Base-by-base conservation (phyloP, 1,140 invertebrate genomes). In the Streblospio benedicti region DNA sequence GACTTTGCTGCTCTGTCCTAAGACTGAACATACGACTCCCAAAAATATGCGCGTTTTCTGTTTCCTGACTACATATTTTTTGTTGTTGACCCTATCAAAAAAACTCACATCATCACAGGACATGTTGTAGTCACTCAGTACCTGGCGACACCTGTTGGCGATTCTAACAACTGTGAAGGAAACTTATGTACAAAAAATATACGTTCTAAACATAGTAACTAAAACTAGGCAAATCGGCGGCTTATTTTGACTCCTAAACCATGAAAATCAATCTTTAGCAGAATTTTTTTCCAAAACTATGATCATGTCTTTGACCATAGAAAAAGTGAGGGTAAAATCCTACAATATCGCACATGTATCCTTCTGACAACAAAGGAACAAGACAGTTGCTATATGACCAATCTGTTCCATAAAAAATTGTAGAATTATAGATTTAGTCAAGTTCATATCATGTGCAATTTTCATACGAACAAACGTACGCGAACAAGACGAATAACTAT, bases 71-170 rank as follows among this genome's bases (percentile, higher is more conserved):
- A n/a, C n/a, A n/a, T n/a, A n/a, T n/a, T n/a, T n/a, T n/a, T n/a
- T n/a, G n/a, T n/a, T n/a, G n/a, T n/a, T n/a, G n/a, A n/a, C n/a
- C n/a, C n/a, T n/a, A n/a, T n/a, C n/a, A n/a, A n/a, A n/a, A n/a
- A n/a, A n/a, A 62, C 92, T 91, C 56, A 90, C 93, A 71, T 97
- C 93, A 79, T 97, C 93, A 81, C 92, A 97, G 47, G 90, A 95
- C 91, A 97, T 95, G 75, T 95, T 97, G 74, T 96, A 98, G 76
- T 97, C 93, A 33, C 85, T 85, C 28, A 98, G 82, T 0, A 97
- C 93, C 41, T 83, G 85, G 44, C 93, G 81, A 28, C 91, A 91
- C 62, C 94, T 80, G 1, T 89, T 86, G 2, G 92, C 93, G 65
- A 98, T 92, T 27, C 78, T 80, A 53, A 58, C 59, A 35, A 9